These are phyloP conservation scores for Cactoblastis cactorum DNA, from an alignment of 2,888 invertebrate species.

Conservation along the genomic window DNA sequence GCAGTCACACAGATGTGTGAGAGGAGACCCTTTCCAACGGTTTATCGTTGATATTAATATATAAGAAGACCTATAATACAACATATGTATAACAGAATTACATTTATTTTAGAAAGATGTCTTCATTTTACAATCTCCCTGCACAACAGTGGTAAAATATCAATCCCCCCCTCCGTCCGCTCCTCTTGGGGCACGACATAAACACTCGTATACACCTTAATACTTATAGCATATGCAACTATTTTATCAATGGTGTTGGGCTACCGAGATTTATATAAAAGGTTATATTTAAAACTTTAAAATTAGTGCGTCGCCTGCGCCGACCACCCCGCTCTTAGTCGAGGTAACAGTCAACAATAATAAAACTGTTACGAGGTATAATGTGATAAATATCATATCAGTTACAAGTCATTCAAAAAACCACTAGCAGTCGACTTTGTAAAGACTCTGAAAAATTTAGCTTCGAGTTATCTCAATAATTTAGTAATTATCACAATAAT, in stretches of 20 bases:
- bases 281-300: not conserved
- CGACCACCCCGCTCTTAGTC: conserved; percentile 29
- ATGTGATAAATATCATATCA: conserved; percentile 50
- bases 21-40: too few species aligned
- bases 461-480: conserved; percentile 53
- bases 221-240: not conserved
- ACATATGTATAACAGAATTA: too few species aligned
- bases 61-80: too few species aligned
- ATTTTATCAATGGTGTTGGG: not conserved
- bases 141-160: too few species aligned
- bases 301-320: conserved; percentile 9
- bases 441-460: conserved; percentile 66
- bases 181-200: too few species aligned
- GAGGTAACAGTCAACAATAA: conserved; percentile 68
- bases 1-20: too few species aligned
- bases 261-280: not conserved
- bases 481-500: conserved; percentile 46
- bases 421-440: conserved; percentile 59
- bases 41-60: too few species aligned
- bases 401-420: conserved; percentile 54
- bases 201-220: too few species aligned
- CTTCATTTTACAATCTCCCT: too few species aligned
- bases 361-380: conserved; percentile 65
- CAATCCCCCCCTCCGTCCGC: too few species aligned
- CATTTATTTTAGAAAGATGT: too few species aligned